Percentiles rank a stretch among this genome's conserved stretches.
Evolutionary conservation across 2,797 vertebrate genomes (phyloP).

Genomic region (Coranthus polyacanthus): DNA sequence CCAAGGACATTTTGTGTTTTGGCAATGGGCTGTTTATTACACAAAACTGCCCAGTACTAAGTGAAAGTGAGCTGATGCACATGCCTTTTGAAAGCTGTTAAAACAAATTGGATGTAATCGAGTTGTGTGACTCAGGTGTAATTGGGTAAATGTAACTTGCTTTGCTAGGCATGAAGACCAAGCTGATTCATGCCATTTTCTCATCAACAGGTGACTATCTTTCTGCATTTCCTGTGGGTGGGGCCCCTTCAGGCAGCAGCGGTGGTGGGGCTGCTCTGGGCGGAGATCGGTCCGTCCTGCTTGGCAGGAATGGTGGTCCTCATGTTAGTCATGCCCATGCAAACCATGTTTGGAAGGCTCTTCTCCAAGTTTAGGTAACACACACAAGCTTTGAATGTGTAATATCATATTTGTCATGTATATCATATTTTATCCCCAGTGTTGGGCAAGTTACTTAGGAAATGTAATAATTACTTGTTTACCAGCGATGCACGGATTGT

Average conservation of each 20-base stretch:
- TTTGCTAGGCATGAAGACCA: too few species aligned
- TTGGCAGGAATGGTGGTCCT: constrained; percentile 93
- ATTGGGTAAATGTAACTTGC: not conserved
- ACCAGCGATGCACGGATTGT: too few species aligned
- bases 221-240: constrained; percentile 95
- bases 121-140: not conserved
- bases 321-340: constrained; percentile 90
- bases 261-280: constrained; percentile 91
- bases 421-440: too few species aligned
- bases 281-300: constrained; percentile 93
- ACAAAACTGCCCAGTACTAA: not conserved
- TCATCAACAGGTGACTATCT: constrained; percentile 89
- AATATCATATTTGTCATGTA: not conserved
- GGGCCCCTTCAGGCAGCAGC: constrained; percentile 91
- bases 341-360: constrained; percentile 90
- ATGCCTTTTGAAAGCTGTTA: too few species aligned
- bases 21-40: constrained; percentile 28
- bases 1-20: constrained; percentile 21
- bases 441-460: too few species aligned
- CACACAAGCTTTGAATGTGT: too few species aligned
- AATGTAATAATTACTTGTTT: too few species aligned
- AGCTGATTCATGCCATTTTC: not conserved
- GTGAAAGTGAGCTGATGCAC: too few species aligned
- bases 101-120: not conserved
- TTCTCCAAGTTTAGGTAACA: constrained; percentile 92